Base-by-base conservation (phyloP, 2,888 invertebrate species). In the Cerceris ruficornis region DNA sequence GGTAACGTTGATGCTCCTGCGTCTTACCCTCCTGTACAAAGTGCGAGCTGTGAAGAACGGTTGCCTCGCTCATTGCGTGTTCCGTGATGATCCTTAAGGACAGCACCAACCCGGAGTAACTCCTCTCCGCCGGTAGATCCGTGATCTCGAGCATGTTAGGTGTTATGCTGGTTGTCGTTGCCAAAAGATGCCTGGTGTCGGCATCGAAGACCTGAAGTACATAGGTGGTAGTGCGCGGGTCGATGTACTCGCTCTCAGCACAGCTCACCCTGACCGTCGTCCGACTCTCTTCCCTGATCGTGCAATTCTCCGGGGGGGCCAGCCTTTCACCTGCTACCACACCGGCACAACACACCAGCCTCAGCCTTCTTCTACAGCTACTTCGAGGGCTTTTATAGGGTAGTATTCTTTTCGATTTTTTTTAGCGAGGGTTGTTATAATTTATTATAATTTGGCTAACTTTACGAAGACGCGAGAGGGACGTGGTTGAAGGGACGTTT, bases 191-290 rank as follows among this genome's bases (percentile, higher is more conserved):
- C 28, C 93, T 92, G 65, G 93, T 93, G 79, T 92, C 92, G 49
- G 94, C 93, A 83, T 94, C 93, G 90, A 93, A 94, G 72, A 93
- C 94, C 89, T 94, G 94, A 81, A 94, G 92, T 64, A 94, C 90
- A 88, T 93, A 94, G 80, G 92, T 93, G 79, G 92, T 90, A 52
- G 88, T 90, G 85, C 88, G 91, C 65, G 90, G 84, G 81, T 90
- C 91, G 78, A 90, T 85, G 83, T 90, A 87, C 83, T 92, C 91
- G 82, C 92, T 89, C 82, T 92, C 91, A 74, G 93, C 92, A 88
- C 94, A 94, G 89, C 92, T 93, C 81, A 94, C 92, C 86, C 91
- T 91, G 80, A 94, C 91, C 80, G 92, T 92, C 81, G 92, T 92
- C 69, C 89, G 88, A 80, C 92, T 93, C 85, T 94, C 93, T 81